phyloP scores from a whole-genome alignment of 1,140 invertebrate genomes.

The Drosophila murphyi region DNA sequence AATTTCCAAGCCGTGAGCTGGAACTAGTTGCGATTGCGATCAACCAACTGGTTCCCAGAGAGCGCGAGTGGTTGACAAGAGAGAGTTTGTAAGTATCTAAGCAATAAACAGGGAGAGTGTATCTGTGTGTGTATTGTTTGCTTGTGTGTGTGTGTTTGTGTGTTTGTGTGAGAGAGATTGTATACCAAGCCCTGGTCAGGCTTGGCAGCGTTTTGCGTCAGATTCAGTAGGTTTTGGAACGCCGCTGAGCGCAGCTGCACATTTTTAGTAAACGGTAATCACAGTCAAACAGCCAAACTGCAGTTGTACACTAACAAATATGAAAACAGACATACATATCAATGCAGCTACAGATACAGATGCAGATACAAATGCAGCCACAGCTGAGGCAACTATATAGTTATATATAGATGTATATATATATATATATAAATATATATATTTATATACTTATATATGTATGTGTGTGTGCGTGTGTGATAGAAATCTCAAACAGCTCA shows the following conservation, averaged over 20 bases:
- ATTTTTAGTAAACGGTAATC: slow-evolving; percentile 71
- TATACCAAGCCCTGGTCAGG: slow-evolving; percentile 13
- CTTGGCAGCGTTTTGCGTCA: slow-evolving; percentile 28
- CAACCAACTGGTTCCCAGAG: slow-evolving; percentile 49
- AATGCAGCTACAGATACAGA: slow-evolving; percentile 43
- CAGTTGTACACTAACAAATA: slow-evolving; percentile 32
- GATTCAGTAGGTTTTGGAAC: slow-evolving; percentile 77
- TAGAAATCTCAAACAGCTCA: slow-evolving; percentile 60
- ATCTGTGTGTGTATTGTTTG: not conserved
- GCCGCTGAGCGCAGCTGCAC: slow-evolving; percentile 79
- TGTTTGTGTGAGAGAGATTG: slow-evolving; percentile 1
- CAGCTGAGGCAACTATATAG: slow-evolving; percentile 48
- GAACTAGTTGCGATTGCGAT: slow-evolving; percentile 66
- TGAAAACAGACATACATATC: slow-evolving; percentile 22
- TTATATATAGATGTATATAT: no score
- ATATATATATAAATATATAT: no score
- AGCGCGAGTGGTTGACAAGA: slow-evolving; percentile 14
- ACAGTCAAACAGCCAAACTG: slow-evolving; percentile 32
- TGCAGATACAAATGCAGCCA: slow-evolving; percentile 57
- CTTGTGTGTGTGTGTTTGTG: not conserved
- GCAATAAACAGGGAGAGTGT: slow-evolving; percentile 18
- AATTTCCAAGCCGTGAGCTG: slow-evolving; percentile 48
- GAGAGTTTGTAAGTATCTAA: not conserved
- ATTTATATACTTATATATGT: slow-evolving; percentile 2
- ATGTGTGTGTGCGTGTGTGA: slow-evolving; percentile 48